Evolutionary conservation across 2,113 vertebrate genomes (phyloP).

Genomic region (Piprites chloris): DNA sequence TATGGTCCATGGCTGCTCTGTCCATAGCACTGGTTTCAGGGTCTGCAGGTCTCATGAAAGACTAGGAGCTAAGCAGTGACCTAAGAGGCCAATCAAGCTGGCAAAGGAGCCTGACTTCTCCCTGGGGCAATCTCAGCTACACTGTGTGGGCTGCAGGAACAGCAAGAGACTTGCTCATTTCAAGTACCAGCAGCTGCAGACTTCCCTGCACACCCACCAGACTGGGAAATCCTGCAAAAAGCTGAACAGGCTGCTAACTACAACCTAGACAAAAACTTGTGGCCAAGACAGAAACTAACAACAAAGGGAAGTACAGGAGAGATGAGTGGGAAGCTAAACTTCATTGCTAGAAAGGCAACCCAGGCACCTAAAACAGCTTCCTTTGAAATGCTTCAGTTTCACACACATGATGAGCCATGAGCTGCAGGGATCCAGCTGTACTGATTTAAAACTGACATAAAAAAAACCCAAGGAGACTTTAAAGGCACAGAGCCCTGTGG

Average conservation of each 20-base stretch:
- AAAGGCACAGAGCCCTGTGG: background rate
- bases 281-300: constrained; percentile 17
- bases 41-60: background rate
- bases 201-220: background rate
- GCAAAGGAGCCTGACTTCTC: background rate
- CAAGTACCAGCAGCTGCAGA: background rate
- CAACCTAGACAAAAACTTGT: background rate
- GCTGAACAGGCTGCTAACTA: background rate
- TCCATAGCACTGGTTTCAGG: background rate
- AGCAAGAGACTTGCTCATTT: background rate
- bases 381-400: constrained; percentile 20
- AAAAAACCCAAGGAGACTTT: background rate
- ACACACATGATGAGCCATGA: background rate
- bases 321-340: background rate
- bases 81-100: background rate
- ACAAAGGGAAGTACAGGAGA: constrained; percentile 20
- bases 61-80: background rate
- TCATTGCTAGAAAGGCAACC: constrained; percentile 49
- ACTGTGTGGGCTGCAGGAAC: background rate
- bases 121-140: background rate
- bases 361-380: background rate
- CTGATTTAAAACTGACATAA: background rate
- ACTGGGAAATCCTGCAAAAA: background rate
- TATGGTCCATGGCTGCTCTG: background rate
- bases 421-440: background rate